These are phyloP conservation scores for Epistrophella euchroma DNA, from an alignment of 2,888 invertebrate genomes.

Conservation along the genomic window DNA sequence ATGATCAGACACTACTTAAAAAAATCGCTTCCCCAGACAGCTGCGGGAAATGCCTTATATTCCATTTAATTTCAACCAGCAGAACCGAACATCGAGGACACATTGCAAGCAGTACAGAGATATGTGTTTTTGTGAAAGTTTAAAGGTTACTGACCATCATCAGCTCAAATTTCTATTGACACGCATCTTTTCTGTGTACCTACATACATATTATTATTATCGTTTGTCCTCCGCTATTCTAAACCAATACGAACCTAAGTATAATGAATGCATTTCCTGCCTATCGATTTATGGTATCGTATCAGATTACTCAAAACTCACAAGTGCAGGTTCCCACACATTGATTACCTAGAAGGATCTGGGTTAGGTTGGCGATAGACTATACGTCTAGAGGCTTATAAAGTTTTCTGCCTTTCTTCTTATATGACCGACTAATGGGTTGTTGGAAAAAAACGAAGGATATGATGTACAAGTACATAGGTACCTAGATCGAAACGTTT, in stretches of 20 bases:
- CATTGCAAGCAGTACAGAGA: background rate
- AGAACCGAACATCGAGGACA: conserved; percentile 28
- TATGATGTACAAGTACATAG: background rate
- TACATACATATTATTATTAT: background rate
- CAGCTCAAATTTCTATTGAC: conserved; percentile 57
- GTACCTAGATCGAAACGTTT: conserved; percentile 7
- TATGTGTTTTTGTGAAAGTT: conserved; percentile 50
- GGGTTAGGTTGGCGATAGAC: conserved; percentile 43
- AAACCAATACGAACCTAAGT: background rate
- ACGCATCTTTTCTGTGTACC: conserved; percentile 43
- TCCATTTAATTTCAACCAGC: conserved; percentile 13
- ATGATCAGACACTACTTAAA: conserved; percentile 42
- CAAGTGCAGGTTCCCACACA: conserved; percentile 69
- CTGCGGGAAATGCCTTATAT: conserved; percentile 50
- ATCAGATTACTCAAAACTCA: conserved; percentile 50
- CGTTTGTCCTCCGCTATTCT: conserved; percentile 32
- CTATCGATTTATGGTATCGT: conserved; percentile 59
- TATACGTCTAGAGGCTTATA: conserved; percentile 24
- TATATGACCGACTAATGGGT: conserved; percentile 29
- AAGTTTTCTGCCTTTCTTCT: conserved; percentile 10
- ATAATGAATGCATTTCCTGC: conserved; percentile 67
- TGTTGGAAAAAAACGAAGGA: conserved; percentile 20
- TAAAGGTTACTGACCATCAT: conserved; percentile 71
- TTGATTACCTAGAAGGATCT: conserved; percentile 45
- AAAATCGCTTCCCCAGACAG: conserved; percentile 60